Evolutionary conservation across 2,888 invertebrate genomes (phyloP), one percentile per base, ranked within the genome.

Genomic region (Aphidius colemani): DNA sequence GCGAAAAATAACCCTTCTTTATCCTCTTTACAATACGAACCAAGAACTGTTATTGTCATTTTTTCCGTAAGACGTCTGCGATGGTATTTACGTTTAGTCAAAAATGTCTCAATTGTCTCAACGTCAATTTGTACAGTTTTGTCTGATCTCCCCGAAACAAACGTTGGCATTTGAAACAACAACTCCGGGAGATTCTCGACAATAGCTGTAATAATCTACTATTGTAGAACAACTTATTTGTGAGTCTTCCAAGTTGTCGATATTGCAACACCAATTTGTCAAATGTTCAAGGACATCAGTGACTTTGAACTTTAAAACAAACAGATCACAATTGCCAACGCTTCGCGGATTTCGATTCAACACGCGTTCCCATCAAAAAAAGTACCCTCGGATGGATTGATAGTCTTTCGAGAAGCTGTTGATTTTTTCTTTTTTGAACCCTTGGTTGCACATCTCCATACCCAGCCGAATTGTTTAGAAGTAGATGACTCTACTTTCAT

Each of bases 151-250:
- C 13, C 13, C 13, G n/a, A 30, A 30, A 4, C 30, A 5, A 30
- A 30, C 30, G 30, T 30, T 30, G 5, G 30, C 30, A 30, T 30
- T 30, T 5, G 30, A 30, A 4, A 18, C 13, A 1, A 30, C 30
- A 30, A 69, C 61, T 41, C 67, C 66, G 9, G 66, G 55, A 50
- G 63, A 46, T 58, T 66, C 67, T 9, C 67, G 46, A 51, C 68
- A 68, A 61, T 66, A 66, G 44, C 63, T 67, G 18, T 51, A 69
- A 30, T 66, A 64, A 49, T 69, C 66, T 18, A 62, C 30, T n/a
- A 69, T 43, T 6, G 67, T 69, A 11, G 50, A 30, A 8, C 57
- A 39, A 48, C 64, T 64, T 9, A 67, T 2, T 1, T 1, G 1
- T 41, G 8, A 53, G 5, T 30, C 30, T 2, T 3, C 57, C 7